A percentile compares a stretch with the other conserved stretches of the same genome.
Evolutionary conservation across 2,113 vertebrate genomes (phyloP).

Genomic region (Uria aalge): DNA sequence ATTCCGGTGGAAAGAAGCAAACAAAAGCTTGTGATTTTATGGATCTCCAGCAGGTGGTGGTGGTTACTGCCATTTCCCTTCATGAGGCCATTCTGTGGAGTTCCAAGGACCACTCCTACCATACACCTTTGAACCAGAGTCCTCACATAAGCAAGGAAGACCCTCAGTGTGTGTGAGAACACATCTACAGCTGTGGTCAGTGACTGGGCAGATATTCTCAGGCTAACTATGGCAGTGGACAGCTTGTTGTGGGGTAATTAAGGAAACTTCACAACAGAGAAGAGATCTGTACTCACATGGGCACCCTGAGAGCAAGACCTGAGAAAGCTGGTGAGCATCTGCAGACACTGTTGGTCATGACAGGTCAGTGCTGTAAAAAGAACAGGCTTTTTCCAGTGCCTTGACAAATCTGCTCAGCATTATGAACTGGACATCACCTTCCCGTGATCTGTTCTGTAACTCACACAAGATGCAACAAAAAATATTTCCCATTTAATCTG

Average conservation of each 20-base stretch:
- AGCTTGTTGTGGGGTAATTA: background rate
- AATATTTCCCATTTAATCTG: background rate
- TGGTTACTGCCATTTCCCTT: background rate
- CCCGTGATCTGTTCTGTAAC: background rate
- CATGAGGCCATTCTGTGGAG: background rate
- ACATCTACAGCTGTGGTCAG: background rate
- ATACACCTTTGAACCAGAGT: background rate
- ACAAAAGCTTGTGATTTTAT: background rate
- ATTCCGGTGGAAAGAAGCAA: background rate
- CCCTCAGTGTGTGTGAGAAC: background rate
- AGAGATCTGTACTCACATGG: background rate
- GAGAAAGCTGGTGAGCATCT: background rate
- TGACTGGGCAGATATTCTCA: background rate
- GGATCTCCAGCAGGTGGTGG: background rate
- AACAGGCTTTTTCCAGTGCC: background rate
- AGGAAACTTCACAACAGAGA: background rate
- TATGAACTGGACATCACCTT: background rate
- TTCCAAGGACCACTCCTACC: background rate
- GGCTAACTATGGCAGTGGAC: background rate
- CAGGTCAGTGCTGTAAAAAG: background rate
- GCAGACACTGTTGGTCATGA: background rate
- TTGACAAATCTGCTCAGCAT: background rate
- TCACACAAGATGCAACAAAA: background rate
- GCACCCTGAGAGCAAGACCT: background rate
- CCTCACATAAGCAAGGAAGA: accelerated